Evolutionary conservation across 2,797 vertebrate species (phyloP), one percentile per base, ranked within the genome.

Genomic region (Tokudaia tokunoshimensis): DNA sequence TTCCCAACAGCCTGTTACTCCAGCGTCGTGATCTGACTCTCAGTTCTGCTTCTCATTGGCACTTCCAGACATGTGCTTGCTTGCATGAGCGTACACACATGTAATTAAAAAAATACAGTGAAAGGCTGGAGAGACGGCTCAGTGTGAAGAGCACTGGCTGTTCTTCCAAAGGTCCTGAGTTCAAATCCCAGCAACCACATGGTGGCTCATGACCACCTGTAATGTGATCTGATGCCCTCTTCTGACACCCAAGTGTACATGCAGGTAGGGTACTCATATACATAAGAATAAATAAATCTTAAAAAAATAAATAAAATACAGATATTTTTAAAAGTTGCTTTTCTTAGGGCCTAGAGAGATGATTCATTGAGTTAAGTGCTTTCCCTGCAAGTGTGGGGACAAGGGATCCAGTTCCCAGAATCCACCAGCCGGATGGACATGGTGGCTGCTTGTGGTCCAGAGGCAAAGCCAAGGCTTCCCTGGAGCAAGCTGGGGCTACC

Each of bases 21-120:
- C 41, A 84, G 41, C 61, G 34, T 65, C 37, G 82, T 61, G 61
- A 47, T 47, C n/a, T 19, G 61, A 34, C 17, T 47, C 61, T 47
- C 61, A 34, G 82, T 31, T 47, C 59, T 47, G 29, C 14, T 31
- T 83, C 57, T 44, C 24, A 63, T 41, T 15, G 55, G 3, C 20
- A 59, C n/a, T 17, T 29, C 12, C 24, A 63, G 8, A 29, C 41
- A 1, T 31, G 37, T 11, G 14, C 34, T 70, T 70, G 15, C 67
- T 70, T 15, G 14, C 3, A 1, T 3, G 0, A 41, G 1, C n/a
- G 1, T 13, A 4, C n/a, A 61, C 34, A 41, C 55, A 70, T n/a
- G 31, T n/a, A 34, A 70, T 70, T n/a, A 34, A 70, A 70, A 65
- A 70, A 29, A 14, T 67, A 67, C 14, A 70, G 17, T n/a, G 15